A percentile compares a stretch with the other conserved stretches of the same genome.
Conservation (phyloP, 2,797 vertebrate species). For the Glyptemys insculpta region DNA sequence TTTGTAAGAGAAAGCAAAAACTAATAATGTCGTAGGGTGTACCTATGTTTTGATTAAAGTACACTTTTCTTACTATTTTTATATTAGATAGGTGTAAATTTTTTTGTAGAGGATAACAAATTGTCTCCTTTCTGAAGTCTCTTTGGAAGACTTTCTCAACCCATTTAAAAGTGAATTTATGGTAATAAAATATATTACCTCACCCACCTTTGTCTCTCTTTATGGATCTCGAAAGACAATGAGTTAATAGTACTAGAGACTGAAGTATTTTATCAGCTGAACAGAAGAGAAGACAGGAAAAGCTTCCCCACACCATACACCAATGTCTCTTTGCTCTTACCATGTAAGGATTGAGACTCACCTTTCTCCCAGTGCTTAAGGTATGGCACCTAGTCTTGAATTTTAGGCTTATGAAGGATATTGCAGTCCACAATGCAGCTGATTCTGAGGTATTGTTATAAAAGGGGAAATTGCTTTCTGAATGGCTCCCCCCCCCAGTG, state of each 20-base stretch:
- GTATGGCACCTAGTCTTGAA: background rate
- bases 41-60: constrained; percentile 43
- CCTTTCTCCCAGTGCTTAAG: background rate
- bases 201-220: background rate
- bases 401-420: background rate
- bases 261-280: background rate
- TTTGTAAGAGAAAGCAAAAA: constrained; percentile 46
- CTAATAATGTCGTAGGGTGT: constrained; percentile 53
- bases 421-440: background rate
- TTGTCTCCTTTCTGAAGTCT: constrained; percentile 2
- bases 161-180: background rate
- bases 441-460: background rate
- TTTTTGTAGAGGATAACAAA: constrained; percentile 7
- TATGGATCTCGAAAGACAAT: background rate
- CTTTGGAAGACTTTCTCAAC: constrained; percentile 42
- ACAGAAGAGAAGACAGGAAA: background rate
- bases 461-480: background rate
- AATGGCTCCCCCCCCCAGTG: fast-evolving
- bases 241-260: background rate
- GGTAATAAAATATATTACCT: background rate
- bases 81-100: background rate
- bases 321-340: background rate
- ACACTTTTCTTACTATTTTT: constrained; percentile 39
- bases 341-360: background rate
- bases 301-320: background rate